Evolutionary conservation across 2,888 invertebrate genomes (phyloP), one percentile per base, ranked within the genome.

Genomic region (Micropterix aruncella): DNA sequence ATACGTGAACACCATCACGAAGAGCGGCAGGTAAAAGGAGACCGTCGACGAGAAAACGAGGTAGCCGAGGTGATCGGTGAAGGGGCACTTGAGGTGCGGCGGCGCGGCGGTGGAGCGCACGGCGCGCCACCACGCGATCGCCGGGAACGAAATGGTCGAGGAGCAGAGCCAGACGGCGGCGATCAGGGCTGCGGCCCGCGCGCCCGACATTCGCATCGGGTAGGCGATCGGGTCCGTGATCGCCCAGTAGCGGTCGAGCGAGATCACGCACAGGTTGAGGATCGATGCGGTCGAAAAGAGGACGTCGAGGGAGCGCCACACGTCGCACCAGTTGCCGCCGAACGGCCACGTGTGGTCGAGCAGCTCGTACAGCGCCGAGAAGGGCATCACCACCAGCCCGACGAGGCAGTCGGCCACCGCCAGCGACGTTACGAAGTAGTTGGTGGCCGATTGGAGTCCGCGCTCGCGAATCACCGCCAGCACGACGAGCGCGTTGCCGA

Each of bases 1-100:
- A 63, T 99, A 99, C 3, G 96, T 96, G 65, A 96, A 95, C 52
- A 97, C 88, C 93, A 99, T 99, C 45, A 99, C 90, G 61, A 92
- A 81, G 18, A 97, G 71, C 18, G 99, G 99, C 53, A 94, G 75
- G 65, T 97, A 99, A 69, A 99, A 99, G 16, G 96, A 96, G 57
- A 99, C 92, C 50, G 93, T 86, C 40, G 96, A 96, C 12, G 96
- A 96, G 70, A 97, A 95, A 60, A 96, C 87, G 52, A 99, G 75
- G 64, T 99, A 99, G 48, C 91, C 91, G 54, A 92, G 74, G 65
- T 95, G 92, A 64, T 96, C 94, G 50, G 97, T 97, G 64, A 99
- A 99, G 42, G 89, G 85, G 65, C 97, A 99, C 61, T 87, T 86
- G 58, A 80, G 83, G 53, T 80, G 78, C 5, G 87, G 87, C 5